Evolutionary conservation across 2,797 vertebrate species (phyloP).

Genomic region (Darevskia mixta): DNA sequence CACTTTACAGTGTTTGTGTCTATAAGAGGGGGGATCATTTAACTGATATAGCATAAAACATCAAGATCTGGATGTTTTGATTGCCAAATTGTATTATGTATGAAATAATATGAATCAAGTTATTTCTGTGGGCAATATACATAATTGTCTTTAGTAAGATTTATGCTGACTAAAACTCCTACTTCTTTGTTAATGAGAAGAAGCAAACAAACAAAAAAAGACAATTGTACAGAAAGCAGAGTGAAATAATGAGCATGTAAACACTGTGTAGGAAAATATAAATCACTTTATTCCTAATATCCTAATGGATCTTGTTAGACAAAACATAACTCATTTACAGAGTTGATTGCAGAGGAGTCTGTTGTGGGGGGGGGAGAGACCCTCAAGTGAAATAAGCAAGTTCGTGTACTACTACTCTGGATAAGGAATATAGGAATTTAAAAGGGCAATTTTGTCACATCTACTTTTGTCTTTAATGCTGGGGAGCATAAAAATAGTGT

Average conservation of each 20-base stretch:
- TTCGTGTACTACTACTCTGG: background rate
- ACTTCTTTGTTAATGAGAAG: background rate
- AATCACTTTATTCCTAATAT: conserved; percentile 6
- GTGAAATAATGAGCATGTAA: conserved; percentile 2
- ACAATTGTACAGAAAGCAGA: background rate
- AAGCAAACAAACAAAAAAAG: no score
- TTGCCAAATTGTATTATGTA: background rate
- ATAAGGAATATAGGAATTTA: background rate
- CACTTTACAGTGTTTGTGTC: background rate
- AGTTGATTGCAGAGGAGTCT: background rate
- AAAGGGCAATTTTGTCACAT: no score
- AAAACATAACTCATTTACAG: background rate
- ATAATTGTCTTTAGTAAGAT: background rate
- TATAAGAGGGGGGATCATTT: no score
- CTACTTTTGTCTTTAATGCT: no score
- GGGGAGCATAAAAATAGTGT: no score
- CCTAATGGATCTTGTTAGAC: background rate
- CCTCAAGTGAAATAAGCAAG: background rate
- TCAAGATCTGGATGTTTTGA: background rate
- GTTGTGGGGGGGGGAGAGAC: background rate
- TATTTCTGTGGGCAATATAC: background rate
- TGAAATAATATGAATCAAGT: background rate
- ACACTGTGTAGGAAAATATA: background rate
- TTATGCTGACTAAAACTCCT: background rate
- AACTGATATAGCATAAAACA: background rate